phyloP scores from a whole-genome alignment of 2,888 invertebrate genomes.

The Melanophora roralis region DNA sequence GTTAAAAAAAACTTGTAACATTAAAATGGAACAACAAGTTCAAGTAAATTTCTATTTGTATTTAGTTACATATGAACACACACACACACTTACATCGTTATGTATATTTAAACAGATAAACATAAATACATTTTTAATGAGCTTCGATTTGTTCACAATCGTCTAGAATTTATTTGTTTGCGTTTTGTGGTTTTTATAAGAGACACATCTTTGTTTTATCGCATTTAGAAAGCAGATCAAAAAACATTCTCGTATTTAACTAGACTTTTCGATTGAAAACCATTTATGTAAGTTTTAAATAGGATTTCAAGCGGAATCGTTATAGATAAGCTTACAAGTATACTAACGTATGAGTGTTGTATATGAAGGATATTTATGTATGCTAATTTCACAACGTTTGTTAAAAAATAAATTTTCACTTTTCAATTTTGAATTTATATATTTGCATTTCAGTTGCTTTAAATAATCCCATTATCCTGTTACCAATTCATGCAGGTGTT shows the following conservation, averaged over 20 bases:
- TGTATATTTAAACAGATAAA: neutral
- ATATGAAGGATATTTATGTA: neutral
- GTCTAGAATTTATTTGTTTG: conserved; percentile 9
- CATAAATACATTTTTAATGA: neutral
- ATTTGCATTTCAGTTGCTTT: neutral
- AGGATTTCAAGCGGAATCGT: conserved; percentile 74
- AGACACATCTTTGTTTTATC: neutral
- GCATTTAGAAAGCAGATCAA: neutral
- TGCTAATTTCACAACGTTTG: conserved; percentile 22
- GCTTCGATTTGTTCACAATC: neutral
- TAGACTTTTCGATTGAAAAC: conserved; percentile 18
- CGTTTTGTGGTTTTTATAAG: neutral
- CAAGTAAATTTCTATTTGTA: neutral
- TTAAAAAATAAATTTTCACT: neutral
- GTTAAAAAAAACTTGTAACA: conserved; percentile 58
- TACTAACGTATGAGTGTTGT: neutral
- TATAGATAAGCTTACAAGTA: conserved; percentile 71
- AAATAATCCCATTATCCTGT: conserved; percentile 56
- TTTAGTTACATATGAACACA: neutral
- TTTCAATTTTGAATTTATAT: too few species aligned
- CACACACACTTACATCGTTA: neutral
- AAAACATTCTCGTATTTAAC: neutral
- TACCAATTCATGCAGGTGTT: conserved; percentile 46
- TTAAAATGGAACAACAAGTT: conserved; percentile 25
- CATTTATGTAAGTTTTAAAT: conserved; percentile 55